Percentiles rank a stretch among this genome's conserved stretches.
These are phyloP conservation scores for Drosophila ironensis DNA, from an alignment of 1,140 invertebrate genomes.

Conservation along the genomic window DNA sequence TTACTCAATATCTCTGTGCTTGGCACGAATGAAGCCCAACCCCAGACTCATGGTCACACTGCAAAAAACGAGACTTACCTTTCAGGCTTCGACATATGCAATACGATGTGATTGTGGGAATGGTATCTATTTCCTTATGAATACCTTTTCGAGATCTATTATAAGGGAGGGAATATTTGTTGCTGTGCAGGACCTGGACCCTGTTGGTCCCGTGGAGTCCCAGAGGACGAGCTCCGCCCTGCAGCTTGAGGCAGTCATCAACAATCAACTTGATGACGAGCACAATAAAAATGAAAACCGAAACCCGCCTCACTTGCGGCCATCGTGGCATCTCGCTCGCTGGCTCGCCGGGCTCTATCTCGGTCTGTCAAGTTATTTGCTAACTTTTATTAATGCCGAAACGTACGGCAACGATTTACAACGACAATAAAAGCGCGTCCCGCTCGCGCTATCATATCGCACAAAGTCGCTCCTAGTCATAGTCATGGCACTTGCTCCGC, in stretches of 20 bases:
- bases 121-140: too few relatives aligned
- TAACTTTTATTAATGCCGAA: constrained; percentile 81
- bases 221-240: constrained; percentile 17
- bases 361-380: constrained; percentile 75
- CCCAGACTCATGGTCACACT: not conserved
- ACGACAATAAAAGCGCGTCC: constrained; percentile 77
- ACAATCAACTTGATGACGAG: constrained; percentile 79
- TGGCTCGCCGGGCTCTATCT: constrained; percentile 23
- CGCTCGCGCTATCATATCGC: constrained; percentile 69
- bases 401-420: constrained; percentile 80
- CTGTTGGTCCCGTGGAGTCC: constrained; percentile 9
- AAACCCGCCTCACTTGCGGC: constrained; percentile 55
- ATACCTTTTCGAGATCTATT: too few relatives aligned
- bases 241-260: constrained; percentile 67
- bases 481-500: constrained; percentile 64
- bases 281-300: constrained; percentile 79
- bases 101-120: too few relatives aligned
- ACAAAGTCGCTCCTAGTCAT: constrained; percentile 77
- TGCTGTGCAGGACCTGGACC: constrained; percentile 2
- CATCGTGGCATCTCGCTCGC: constrained; percentile 1
- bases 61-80: not conserved
- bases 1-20: constrained; percentile 79
- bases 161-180: too few relatives aligned
- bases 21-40: constrained; percentile 45
- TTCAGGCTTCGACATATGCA: too few relatives aligned